Evolutionary conservation across 92 coral and sea anemone genomes (phyloP), one percentile per base, ranked within the genome.

Genomic region (Paramuricea clavata): DNA sequence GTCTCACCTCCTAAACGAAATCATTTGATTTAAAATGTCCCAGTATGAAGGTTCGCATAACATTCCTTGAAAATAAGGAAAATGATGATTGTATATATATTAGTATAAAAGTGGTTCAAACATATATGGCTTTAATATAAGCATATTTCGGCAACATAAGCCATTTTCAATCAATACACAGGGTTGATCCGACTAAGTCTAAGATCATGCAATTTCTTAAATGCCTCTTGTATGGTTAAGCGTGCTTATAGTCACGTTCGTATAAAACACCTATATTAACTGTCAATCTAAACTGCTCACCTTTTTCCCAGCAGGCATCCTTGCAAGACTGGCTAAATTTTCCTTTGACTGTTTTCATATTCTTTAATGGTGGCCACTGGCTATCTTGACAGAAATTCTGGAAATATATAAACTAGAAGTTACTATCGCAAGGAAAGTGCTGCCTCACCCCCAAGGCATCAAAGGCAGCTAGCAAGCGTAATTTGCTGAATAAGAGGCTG

Each of bases 1-100:
- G 28, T 22, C 84, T 59, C 59, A 79, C 84, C 57, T 79, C 28
- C 23, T 61, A 41, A 79, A 79, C 35, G 57, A 33, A 36, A 59
- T 61, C 42, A 33, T 8, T 61, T 33, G 50, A 67, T 79, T 79
- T 35, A 60, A 13, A 35, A 79, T 61, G 17, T 79, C 54, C 84
- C 84, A 79, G 57, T 78, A 92, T 8, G 95, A 78, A 15, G 99
- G 92, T 82, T 96, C 99, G 69, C 99, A 96, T 5, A 94, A 82
- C 25, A 92, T 89, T 35, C 93, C 99, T 95, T 83, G 32, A 76
- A 68, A 59, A 57, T 1, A 16, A 6, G 26, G 16, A 10, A 2
- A 21, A 23, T 54, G 62, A 23, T 54, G 1, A 47, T 6, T 47
- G 54, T 47, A 10, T 10, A 10, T 47, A n/a, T n/a, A n/a, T n/a